Evolutionary conservation across 1,140 invertebrate species (phyloP), one percentile per base, ranked within the genome.

Genomic region (Aphaenogaster ashmeadi): DNA sequence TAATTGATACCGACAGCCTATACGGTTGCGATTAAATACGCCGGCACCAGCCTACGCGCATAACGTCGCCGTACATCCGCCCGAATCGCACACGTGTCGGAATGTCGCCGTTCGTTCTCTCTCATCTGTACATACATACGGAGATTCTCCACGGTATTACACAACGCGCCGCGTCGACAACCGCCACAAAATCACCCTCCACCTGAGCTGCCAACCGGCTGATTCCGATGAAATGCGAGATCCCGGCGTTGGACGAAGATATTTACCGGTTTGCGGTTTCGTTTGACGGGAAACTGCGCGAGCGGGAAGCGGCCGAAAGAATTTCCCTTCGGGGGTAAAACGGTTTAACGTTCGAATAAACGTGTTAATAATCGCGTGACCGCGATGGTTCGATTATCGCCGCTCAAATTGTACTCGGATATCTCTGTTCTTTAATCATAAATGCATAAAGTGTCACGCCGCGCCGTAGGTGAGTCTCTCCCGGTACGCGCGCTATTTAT

Each of bases 1-100:
- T 84, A 84, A 84, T 84, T 84, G 80, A 75, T 75, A 38, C 50
- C 41, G 80, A 56, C 69, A 75, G 80, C 54, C 50, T 58, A 58
- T 58, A 58, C 56, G 21, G 56, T 21, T 21, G 52, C 77, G 41
- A 74, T 83, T 83, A 83, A 74, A 83, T 74, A 50, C 67, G 67
- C 67, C 67, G 62, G 67, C 47, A 50, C 36, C 41, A 36, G 36
- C 9, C 79, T 36, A 41, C 33, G 21, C 15, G 67, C 13, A 44
- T 84, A 60, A 60, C 69, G 78, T 71, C 52, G 21, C 27, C 18
- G 41, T 27, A 47, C 38, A 47, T 80, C n/a, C 47, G 67, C 15
- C 54, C 56, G 56, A 84, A 84, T 75, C 54, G 41, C 13, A 60
- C 41, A 33, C 69, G 80, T 60, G 69, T 83, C 67, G 79, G 52